Evolutionary conservation across 2,888 invertebrate species (phyloP), one percentile per base, ranked within the genome.

Genomic region (Eupelmus urozonus): DNA sequence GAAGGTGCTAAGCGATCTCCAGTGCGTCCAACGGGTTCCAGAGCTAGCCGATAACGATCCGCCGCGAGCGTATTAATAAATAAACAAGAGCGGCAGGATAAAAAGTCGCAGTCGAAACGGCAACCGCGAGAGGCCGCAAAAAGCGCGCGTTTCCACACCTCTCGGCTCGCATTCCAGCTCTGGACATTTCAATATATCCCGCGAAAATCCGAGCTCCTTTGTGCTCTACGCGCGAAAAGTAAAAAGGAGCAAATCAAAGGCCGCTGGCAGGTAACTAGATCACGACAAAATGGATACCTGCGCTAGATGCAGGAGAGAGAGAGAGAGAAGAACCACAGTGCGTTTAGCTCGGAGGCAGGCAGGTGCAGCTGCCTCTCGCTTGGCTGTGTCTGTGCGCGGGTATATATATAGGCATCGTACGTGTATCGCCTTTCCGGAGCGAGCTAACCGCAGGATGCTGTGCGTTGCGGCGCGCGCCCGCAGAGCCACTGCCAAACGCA

Each of bases 221-320:
- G 13, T 25, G 2, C 20, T 23, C 29, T 53, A 2, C 53, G n/a
- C 16, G 34, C 60, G 70, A 59, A 11, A 20, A 20, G 29, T 25
- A 70, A 62, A 76, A n/a, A 71, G 59, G 65, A 65, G 55, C 18
- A 9, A 55, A 60, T 42, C 40, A 45, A 57, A 23, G 49, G 51
- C 34, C 40, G 18, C 34, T 45, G 29, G 70, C 23, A 71, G 80
- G 81, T 85, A 86, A 86, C 83, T 84, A 83, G 84, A 85, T 84
- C 82, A 81, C 83, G 84, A 82, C 82, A 84, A 84, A 84, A 85
- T 81, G 69, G 74, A 76, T 51, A 16, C 29, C 51, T 23, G 27
- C 29, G 25, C 20, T 16, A 18, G 16, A 16, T 5, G 16, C 11
- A 49, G 11, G n/a, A n/a, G 49, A 4, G n/a, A 49, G 49, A 49